Base-by-base conservation (phyloP, 1,140 invertebrate genomes). In the Atta colombica region DNA sequence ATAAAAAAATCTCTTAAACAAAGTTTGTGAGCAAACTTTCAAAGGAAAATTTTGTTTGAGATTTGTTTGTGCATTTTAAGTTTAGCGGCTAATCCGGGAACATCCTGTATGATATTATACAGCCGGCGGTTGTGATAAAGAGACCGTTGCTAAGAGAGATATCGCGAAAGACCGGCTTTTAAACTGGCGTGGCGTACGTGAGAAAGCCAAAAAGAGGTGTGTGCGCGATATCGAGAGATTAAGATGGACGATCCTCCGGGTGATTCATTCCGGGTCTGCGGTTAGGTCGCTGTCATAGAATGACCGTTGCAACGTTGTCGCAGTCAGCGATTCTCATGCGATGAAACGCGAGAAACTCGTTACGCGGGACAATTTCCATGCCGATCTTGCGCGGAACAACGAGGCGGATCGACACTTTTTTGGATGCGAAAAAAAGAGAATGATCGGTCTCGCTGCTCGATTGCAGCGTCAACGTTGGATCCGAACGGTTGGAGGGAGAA, bases 191-290 rank as follows among this genome's bases (percentile, higher is more conserved):
- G 61, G 16, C 21, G n/a, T 65, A 77, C 63, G 25, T 55, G 53
- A 51, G 45, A 71, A 71, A 75, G 55, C 53, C 77, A 35, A 87
- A 85, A 49, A 69, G 49, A 58, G 72, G 65, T 71, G 74, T 14
- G 35, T 8, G 35, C 31, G 61, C 53, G 55, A 88, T 86, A 86
- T 72, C 82, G 69, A 88, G 86, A 80, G 86, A 91, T 89, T 86
- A 72, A 84, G 89, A 80, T 85, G 91, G 80, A 78, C 84, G 45
- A 87, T 92, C 90, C 89, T 89, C 74, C 80, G 89, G 91, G 87
- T 94, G 93, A 94, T 92, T 94, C 93, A 94, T 90, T 90, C 93
- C 92, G 87, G 65, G 87, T 90, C 91, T 91, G 91, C 90, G 89
- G 89, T 91, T 87, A 85, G 66, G 74, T 81, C 71, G 84, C 82